Evolutionary conservation across 2,888 invertebrate species (phyloP), one percentile per base, ranked within the genome.

Genomic region (Cryptosula pallasiana): DNA sequence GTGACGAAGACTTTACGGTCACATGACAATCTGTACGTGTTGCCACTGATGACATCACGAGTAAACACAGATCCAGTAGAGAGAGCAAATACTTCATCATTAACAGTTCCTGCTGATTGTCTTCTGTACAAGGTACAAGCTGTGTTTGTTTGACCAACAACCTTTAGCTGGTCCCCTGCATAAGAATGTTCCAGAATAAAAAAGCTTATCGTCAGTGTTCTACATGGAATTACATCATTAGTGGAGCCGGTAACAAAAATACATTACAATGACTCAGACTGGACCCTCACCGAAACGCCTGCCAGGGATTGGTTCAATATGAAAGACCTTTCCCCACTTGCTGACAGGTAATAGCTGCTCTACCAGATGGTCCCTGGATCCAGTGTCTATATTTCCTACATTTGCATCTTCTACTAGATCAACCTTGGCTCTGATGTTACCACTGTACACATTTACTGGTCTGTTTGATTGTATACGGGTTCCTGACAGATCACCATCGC

Each of bases 401-500:
- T 2, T n/a, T 29, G 63, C 29, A 32, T 63, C 63, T 63, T 63
- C 63, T 16, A 63, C 63, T 9, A 29, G 29, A 13, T 9, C 27
- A 2, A 63, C 63, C 2, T 29, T 5, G 5, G 32, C 63, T 32
- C 63, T 2, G 29, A 63, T 63, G 63, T 63, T 63, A 13, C 63
- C 63, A 63, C 63, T 63, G 63, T 63, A 63, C 5, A 32, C 63
- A 32, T 63, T 63, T 2, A 63, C 34, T 29, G 63, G 63, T 3
- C 20, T 27, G 13, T 20, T 13, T 9, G 63, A 63, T 32, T 63
- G 27, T 3, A 63, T 63, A 13, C 32, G 32, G 20, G 63, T 63
- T 13, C 63, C 63, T 13, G 63, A 32, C 5, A 63, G n/a, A n/a
- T 63, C 63, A 13, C 32, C 63, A 13, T 5, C 32, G 32, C 63